phyloP scores from a whole-genome alignment of 2,888 invertebrate species.

The Apotomis capreana region DNA sequence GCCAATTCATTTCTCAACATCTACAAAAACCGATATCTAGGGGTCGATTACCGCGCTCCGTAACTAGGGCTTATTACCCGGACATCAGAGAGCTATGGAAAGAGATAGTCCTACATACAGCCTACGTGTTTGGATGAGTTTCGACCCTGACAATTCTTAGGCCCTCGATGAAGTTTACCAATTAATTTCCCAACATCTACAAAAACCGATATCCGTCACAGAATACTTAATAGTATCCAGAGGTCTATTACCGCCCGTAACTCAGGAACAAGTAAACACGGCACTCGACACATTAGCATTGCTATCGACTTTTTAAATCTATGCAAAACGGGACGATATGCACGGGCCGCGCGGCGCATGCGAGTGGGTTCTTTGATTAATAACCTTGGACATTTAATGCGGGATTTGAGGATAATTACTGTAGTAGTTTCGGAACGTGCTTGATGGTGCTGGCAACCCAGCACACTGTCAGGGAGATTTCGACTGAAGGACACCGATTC shows the following conservation, averaged over 20 bases:
- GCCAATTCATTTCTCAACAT: too few relatives aligned
- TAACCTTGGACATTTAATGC: conserved; percentile 49
- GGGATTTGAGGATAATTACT: conserved; percentile 17
- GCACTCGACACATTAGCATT: conserved; percentile 77
- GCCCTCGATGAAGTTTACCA: too few relatives aligned
- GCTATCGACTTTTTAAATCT: conserved; percentile 83
- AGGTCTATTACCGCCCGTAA: conserved; percentile 77
- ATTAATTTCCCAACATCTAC: conserved; percentile 13
- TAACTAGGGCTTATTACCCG: conserved; percentile 63
- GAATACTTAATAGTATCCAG: conserved; percentile 48
- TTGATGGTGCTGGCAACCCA: too few relatives aligned
- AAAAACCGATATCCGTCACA: conserved; percentile 44
- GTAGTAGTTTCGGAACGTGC: too few relatives aligned
- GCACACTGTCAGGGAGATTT: too few relatives aligned
- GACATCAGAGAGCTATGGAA: too few relatives aligned
- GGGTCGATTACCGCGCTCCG: conserved; percentile 72
- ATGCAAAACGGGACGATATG: conserved; percentile 82
- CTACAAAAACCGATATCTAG: conserved; percentile 52
- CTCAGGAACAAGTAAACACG: conserved; percentile 80
- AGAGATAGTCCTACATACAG: too few relatives aligned
- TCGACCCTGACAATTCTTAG: too few relatives aligned
- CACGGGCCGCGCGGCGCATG: conserved; percentile 75
- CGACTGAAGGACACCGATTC: too few relatives aligned
- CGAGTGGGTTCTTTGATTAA: conserved; percentile 73
- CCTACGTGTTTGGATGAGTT: too few relatives aligned